Base-by-base conservation (phyloP, 2,888 invertebrate genomes). In the Leptinotarsa haldemani region DNA sequence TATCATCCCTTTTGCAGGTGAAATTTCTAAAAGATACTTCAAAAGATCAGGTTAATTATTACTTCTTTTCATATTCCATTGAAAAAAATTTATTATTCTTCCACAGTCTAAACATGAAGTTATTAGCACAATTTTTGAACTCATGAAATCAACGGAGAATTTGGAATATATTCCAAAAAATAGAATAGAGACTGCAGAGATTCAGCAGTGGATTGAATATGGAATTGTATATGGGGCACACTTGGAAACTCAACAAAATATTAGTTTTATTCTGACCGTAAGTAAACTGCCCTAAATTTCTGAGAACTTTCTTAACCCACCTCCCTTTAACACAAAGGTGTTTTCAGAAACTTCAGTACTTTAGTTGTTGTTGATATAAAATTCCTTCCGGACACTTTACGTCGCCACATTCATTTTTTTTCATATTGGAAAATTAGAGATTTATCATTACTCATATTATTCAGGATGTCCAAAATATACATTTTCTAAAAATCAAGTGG, bases 171-270 rank as follows among this genome's bases (percentile, higher is more conserved):
- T 75, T 58, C 78, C 80, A 7, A 75, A n/a, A 48, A 79, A 81
- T 70, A 40, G 68, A 18, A 74, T 81, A 56, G 85, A 86, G 74
- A 82, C 80, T 67, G 83, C 84, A 5, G 83, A 86, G 79, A 80
- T 87, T 46, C 81, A 83, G 7, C 87, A 87, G 71, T 87, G 86
- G 86, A 80, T 87, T 64, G 87, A 87, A 80, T 87, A 86, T 80
- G 81, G 78, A 12, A 69, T 85, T 48, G 81, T 86, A 63, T 86
- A 86, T 81, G 80, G 74, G 13, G 71, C 74, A 63, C 79, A 82
- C 73, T 73, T 74, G 25, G 75, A 77, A 68, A 77, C 61, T 68
- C 61, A 73, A 15, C 79, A 79, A 65, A 77, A 79, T 71, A 20
- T 79, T 20, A 78, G 78, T 25, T 79, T 81, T 73, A 71, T 84